phyloP scores from a whole-genome alignment of 2,888 invertebrate genomes.

The Pegoplata infirma region DNA sequence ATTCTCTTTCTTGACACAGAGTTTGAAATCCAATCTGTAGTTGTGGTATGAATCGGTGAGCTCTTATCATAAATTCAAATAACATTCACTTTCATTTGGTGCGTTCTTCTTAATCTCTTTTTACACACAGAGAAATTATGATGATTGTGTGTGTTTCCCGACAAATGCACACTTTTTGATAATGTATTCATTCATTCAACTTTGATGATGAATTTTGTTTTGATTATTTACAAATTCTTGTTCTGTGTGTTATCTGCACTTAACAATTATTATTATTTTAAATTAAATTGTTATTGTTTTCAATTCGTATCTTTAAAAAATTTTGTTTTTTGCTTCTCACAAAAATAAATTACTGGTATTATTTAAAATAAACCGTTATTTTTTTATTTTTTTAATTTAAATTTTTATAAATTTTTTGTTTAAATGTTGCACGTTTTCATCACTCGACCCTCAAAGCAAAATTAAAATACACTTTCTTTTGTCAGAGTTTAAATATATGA shows the following conservation, averaged over 20 bases:
- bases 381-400: slow-evolving; percentile 7
- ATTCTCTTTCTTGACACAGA: slow-evolving; percentile 18
- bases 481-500: slow-evolving; percentile 34
- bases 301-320: neutral
- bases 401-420: neutral
- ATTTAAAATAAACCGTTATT: neutral
- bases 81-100: slow-evolving; percentile 32
- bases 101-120: slow-evolving; percentile 25
- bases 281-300: slow-evolving; percentile 37
- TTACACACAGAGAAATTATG: neutral
- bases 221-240: slow-evolving; percentile 1
- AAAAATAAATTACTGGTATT: slow-evolving; percentile 8
- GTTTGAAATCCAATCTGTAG: neutral
- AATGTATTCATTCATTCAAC: slow-evolving; percentile 18
- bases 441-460: slow-evolving; percentile 50
- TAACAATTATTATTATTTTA: slow-evolving; percentile 14
- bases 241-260: slow-evolving; percentile 37
- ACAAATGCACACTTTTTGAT: slow-evolving; percentile 15
- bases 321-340: slow-evolving; percentile 17
- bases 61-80: slow-evolving; percentile 11
- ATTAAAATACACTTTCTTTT: slow-evolving; percentile 28
- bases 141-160: neutral
- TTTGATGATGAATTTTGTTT: slow-evolving; percentile 21
- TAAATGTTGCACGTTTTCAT: slow-evolving; percentile 49
- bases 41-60: neutral